phyloP scores from a whole-genome alignment of 2,113 vertebrate species.

The Candoia aspera region DNA sequence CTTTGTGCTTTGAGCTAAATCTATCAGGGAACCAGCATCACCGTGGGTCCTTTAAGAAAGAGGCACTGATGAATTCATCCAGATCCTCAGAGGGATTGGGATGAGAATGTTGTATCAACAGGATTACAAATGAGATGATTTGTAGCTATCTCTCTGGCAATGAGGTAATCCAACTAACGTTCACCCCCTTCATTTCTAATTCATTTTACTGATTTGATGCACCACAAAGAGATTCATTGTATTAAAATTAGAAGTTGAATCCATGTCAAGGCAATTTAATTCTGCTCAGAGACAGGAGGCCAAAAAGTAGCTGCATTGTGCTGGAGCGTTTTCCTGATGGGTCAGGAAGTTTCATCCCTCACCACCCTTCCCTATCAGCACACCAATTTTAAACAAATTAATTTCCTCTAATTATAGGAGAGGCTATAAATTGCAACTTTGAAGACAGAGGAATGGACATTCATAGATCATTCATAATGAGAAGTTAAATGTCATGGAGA shows the following conservation, averaged over 20 bases:
- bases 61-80: not conserved
- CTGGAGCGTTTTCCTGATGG: not conserved
- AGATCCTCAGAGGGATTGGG: not conserved
- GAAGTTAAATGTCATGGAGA: not conserved
- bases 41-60: not conserved
- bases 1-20: not conserved
- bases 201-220: conserved; percentile 24
- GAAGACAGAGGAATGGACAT: not conserved
- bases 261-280: conserved; percentile 31
- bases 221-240: conserved; percentile 19
- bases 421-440: conserved; percentile 6
- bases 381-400: conserved; percentile 10
- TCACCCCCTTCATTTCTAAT: not conserved
- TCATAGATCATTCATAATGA: not conserved
- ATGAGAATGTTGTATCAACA: not conserved
- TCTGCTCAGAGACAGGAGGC: not conserved
- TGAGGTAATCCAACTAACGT: conserved; percentile 12
- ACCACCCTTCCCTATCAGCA: not conserved
- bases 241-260: conserved; percentile 33
- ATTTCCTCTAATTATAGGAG: conserved; percentile 13
- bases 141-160: not conserved
- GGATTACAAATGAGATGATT: not conserved
- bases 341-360: not conserved
- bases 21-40: not conserved
- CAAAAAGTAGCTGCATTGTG: not conserved